Conservation (phyloP, 2,888 invertebrate genomes). For the Pandemis cinnamomeana region DNA sequence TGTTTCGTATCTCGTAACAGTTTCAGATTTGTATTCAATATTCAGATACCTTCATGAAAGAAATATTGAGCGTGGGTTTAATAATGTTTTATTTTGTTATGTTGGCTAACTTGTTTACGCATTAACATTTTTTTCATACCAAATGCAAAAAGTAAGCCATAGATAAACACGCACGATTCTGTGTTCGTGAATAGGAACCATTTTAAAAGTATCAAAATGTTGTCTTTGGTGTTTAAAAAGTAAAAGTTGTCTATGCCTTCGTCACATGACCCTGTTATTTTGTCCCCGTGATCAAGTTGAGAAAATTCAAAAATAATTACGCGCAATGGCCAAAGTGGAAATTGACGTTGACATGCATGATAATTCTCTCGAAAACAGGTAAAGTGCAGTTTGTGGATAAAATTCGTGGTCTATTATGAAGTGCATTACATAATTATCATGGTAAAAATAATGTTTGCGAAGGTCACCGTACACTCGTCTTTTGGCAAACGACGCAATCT, state of each 20-base stretch:
- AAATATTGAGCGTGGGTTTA: too few relatives aligned
- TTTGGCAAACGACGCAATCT: constrained; percentile 64
- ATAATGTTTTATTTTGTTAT: neutral
- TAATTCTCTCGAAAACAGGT: constrained; percentile 86
- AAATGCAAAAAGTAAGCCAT: neutral
- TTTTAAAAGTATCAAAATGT: constrained; percentile 3
- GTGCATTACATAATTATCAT: constrained; percentile 71
- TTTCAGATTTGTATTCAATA: too few relatives aligned
- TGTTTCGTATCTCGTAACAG: too few relatives aligned
- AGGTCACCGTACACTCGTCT: constrained; percentile 77
- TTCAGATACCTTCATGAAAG: too few relatives aligned
- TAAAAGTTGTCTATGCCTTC: constrained; percentile 62
- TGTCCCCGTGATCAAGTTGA: constrained; percentile 90
- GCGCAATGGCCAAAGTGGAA: constrained; percentile 79
- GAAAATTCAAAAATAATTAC: constrained; percentile 87
- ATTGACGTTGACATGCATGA: constrained; percentile 87
- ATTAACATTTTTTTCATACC: neutral
- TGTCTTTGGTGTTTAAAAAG: constrained; percentile 35
- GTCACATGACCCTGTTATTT: constrained; percentile 89
- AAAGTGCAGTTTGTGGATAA: constrained; percentile 55
- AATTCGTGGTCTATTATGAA: constrained; percentile 42
- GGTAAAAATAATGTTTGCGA: constrained; percentile 60
- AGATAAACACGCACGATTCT: neutral
- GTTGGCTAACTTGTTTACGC: neutral
- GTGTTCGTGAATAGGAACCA: neutral